These are phyloP conservation scores for Hylomyscus alleni DNA, from an alignment of 2,797 vertebrate genomes.

Conservation along the genomic window DNA sequence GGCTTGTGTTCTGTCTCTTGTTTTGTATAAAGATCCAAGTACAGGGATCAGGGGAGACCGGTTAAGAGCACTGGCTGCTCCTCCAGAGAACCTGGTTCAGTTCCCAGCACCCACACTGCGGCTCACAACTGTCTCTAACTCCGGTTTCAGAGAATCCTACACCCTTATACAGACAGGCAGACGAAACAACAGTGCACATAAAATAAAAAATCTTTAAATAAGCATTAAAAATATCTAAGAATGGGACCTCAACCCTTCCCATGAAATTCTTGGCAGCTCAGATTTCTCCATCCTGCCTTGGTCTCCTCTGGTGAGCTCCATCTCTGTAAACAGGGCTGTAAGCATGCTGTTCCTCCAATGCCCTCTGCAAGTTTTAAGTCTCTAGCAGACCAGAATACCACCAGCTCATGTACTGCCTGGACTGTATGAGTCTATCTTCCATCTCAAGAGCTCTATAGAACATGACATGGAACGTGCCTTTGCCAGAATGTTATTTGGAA, in stretches of 20 bases:
- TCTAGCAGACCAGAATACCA: neutral
- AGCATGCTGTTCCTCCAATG: neutral
- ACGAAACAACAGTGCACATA: neutral
- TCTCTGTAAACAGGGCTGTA: neutral
- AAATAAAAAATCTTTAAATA: neutral
- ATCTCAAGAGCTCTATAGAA: neutral
- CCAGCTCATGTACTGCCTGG: neutral
- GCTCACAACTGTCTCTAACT: neutral
- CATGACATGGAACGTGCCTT: neutral
- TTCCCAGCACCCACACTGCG: neutral
- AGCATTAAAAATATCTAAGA: neutral
- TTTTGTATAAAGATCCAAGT: slow-evolving; percentile 1
- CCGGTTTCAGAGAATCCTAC: neutral
- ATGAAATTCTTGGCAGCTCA: slow-evolving; percentile 22
- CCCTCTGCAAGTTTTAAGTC: neutral
- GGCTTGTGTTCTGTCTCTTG: neutral
- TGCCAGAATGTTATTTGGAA: neutral
- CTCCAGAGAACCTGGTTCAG: neutral
- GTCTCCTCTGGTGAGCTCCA: neutral
- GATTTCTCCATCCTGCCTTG: neutral
- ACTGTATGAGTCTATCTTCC: neutral
- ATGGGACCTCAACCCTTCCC: neutral
- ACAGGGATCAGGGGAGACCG: neutral
- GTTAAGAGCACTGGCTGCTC: neutral
- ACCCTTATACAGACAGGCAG: neutral